phyloP scores from a whole-genome alignment of 1,140 invertebrate genomes.

The Nasonia giraulti region DNA sequence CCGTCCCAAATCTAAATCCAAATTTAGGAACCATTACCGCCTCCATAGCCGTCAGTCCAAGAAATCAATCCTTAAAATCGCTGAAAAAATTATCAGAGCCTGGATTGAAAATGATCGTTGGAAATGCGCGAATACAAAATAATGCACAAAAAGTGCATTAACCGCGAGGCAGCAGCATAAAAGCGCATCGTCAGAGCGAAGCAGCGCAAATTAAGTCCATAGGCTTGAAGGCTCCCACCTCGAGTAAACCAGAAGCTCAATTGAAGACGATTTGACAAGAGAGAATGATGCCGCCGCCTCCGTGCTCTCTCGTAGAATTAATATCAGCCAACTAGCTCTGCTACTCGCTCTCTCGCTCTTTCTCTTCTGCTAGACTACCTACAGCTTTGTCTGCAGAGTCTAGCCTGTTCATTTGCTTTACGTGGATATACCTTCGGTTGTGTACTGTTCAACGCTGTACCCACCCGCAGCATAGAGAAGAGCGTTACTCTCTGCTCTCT shows the following conservation, averaged over 20 bases:
- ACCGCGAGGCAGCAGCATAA: too few relatives aligned
- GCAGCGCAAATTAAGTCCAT: background rate
- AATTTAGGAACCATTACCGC: too few relatives aligned
- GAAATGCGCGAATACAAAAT: too few relatives aligned
- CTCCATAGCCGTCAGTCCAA: too few relatives aligned
- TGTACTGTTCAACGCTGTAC: background rate
- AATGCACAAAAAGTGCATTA: too few relatives aligned
- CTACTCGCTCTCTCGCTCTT: background rate
- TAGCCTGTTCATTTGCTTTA: background rate
- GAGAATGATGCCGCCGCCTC: background rate
- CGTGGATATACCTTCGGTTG: background rate
- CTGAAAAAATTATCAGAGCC: too few relatives aligned
- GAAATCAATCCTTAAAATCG: too few relatives aligned
- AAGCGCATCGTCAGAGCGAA: background rate
- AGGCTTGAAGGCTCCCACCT: background rate
- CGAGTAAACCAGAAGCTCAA: background rate
- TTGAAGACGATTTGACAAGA: background rate
- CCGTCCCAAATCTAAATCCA: too few relatives aligned
- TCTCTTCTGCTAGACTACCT: background rate
- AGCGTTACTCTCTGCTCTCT: background rate
- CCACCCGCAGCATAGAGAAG: too few relatives aligned
- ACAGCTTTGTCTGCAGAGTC: background rate
- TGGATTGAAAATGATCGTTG: too few relatives aligned
- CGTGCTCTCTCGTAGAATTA: background rate
- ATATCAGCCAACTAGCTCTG: background rate